Conservation (phyloP, 2,113 vertebrate species). For the human (Homo sapiens) region GRCh38 chr11:56336001-56336500, state of each 20-base stretch:
- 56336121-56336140: background rate
- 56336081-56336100: background rate
- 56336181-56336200: background rate
- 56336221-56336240: background rate
- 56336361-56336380: background rate
- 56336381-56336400: background rate
- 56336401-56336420: fast-evolving
- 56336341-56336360: background rate
- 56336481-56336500: too few species aligned
- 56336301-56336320: background rate
- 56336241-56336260: background rate
- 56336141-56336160: background rate
- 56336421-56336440: background rate
- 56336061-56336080: background rate
- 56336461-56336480: too few species aligned
- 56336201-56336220: background rate
- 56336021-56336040: constrained; percentile 76
- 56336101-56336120: background rate
- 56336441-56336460: background rate
- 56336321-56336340: background rate
- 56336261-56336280: background rate
- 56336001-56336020: constrained; percentile 75
- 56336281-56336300: background rate
- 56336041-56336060: constrained; percentile 57
- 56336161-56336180: background rate